Evolutionary conservation across 2,888 invertebrate species (phyloP), one percentile per base, ranked within the genome.

Genomic region (Caenorhabditis sp.): DNA sequence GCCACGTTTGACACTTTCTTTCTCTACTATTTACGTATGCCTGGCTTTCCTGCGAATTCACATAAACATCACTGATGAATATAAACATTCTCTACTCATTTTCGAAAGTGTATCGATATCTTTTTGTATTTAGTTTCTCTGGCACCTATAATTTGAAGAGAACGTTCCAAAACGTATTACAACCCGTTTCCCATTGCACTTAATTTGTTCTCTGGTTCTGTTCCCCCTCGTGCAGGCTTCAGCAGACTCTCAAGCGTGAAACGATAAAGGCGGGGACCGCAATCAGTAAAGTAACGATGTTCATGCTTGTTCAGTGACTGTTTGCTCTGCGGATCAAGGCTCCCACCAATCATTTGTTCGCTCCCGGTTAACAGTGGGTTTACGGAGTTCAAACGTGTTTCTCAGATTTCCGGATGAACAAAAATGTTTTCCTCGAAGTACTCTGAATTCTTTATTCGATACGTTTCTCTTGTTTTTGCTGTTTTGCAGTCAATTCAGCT

Each of bases 271-370:
- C 17, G 48, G 30, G 30, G 45, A 53, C 22, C 20, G n/a, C 26
- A 48, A 41, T 66, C 35, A 56, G 48, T 46, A 45, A 37, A 53
- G 59, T 59, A 70, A 59, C 43, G 53, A 70, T 68, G 68, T 68
- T 68, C 68, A 68, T 68, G 68, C 59, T 70, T 70, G 68, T 59
- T 59, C 68, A 59, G 27, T 35, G 37, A 48, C 17, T 70, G 59
- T 70, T 70, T 70, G 58, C 59, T 32, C 20, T 53, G n/a, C 41
- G 37, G 68, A 70, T 70, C 35, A 59, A 35, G 68, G 39, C 41
- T 15, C 8, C 48, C 8, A 20, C 39, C 41, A 68, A 52, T 68
- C 59, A 70, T 70, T 70, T 70, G 68, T 45, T 59, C 52, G 15
- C 37, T 22, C 24, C 52, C 59, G 52, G 59, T 53, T 70, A 70